Base-by-base conservation (phyloP, 2,888 invertebrate species). In the Synanthedon tipuliformis region DNA sequence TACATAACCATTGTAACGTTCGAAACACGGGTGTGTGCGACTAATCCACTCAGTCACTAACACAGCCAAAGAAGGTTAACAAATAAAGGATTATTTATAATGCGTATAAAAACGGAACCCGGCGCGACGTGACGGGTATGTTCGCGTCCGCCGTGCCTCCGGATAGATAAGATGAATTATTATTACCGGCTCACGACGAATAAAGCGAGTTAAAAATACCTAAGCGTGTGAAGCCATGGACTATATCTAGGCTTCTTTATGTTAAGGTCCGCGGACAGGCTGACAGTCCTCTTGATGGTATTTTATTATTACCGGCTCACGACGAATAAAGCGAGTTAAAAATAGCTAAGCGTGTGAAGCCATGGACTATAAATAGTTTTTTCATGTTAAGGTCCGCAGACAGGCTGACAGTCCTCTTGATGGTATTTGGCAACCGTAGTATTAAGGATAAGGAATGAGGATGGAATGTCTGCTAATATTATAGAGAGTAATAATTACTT, bases 121-220 rank as follows among this genome's bases (percentile, higher is more conserved):
- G 51, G 52, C 59, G 61, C 59, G 61, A 64, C 71, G 63, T 60
- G 66, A 61, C 64, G 59, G 60, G 60, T 34, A 34, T 34, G 34
- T 34, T 34, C 67, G 65, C 69, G 69, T 68, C 70, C 65, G 64
- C 59, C 63, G 62, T 61, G 63, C 66, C 65, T 64, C 66, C 67
- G 65, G 71, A 65, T 66, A 79, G 78, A 79, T 77, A 75, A 75
- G 68, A 61, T 68, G 65, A 75, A 66, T 63, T 71, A 73, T 72
- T 69, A 67, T 73, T 71, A 73, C 72, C 72, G 60, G 60, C 61
- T 55, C 65, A 68, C 64, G 68, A 64, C 68, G 63, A 65, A 61
- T 62, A 59, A 58, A 54, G 61, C 59, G 53, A 51, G 53, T 50
- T 45, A 52, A 54, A 54, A 50, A 57, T 18, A 34, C 10, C 8